A percentile compares a stretch with the other conserved stretches of the same genome.
These are phyloP conservation scores for Brachionus paranguensis DNA, from an alignment of 1,140 invertebrate species.

Conservation along the genomic window DNA sequence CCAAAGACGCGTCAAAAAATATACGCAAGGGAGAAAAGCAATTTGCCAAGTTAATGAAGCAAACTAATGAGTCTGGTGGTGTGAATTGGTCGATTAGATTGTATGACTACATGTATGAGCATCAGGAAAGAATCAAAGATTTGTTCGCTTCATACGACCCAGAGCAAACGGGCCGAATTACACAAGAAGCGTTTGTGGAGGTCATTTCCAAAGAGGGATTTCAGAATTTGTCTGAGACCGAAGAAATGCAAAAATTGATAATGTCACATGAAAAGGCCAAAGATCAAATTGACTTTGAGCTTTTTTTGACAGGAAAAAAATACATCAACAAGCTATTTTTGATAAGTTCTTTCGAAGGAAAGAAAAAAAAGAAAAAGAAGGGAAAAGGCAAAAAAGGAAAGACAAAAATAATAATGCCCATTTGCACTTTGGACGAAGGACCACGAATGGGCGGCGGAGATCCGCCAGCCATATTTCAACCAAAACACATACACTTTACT, in stretches of 20 bases:
- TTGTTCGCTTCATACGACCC: constrained; percentile 49
- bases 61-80: constrained; percentile 49
- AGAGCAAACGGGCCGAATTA: constrained; percentile 47
- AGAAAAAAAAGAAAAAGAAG: constrained; percentile 54
- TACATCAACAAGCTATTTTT: constrained; percentile 55
- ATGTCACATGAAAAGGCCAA: constrained; percentile 46
- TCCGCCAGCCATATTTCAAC: constrained; percentile 51
- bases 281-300: constrained; percentile 52
- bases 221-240: constrained; percentile 46
- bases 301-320: constrained; percentile 55
- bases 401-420: constrained; percentile 54
- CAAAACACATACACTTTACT: constrained; percentile 50
- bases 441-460: constrained; percentile 48
- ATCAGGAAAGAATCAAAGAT: constrained; percentile 46
- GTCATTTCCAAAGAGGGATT: constrained; percentile 46
- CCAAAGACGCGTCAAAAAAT: constrained; percentile 54
- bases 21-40: constrained; percentile 53
- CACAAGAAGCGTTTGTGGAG: constrained; percentile 24
- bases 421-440: constrained; percentile 50
- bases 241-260: constrained; percentile 47
- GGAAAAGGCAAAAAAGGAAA: constrained; percentile 48
- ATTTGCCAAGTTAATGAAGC: constrained; percentile 50
- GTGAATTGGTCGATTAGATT: constrained; percentile 48
- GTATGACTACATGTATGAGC: constrained; percentile 52
- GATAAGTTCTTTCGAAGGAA: constrained; percentile 52